Evolutionary conservation across 1,140 invertebrate species (phyloP).

Genomic region (Scaptomyza hsui): DNA sequence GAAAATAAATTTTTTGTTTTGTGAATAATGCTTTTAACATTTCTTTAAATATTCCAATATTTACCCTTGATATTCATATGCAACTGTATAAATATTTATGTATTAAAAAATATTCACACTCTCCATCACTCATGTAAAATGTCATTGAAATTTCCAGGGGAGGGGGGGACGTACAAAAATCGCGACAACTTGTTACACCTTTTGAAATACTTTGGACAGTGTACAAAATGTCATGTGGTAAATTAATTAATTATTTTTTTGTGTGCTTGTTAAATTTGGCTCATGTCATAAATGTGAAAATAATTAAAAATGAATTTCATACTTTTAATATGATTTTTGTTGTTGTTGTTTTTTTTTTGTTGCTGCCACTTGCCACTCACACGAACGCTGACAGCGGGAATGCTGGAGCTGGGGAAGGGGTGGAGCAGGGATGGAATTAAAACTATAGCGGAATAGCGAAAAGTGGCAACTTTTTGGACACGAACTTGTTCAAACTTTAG

Average conservation of each 20-base stretch:
- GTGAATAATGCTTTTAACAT: no score
- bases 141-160: no score
- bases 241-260: constrained; percentile 33
- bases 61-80: neutral
- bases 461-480: constrained; percentile 55
- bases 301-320: constrained; percentile 58
- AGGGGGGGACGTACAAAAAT: no score
- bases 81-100: neutral
- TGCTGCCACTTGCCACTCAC: constrained; percentile 38
- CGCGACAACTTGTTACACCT: neutral
- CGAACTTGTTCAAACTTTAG: constrained; percentile 60
- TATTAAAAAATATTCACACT: neutral
- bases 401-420: neutral
- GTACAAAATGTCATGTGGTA: constrained; percentile 24
- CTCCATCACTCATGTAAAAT: no score
- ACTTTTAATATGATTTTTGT: neutral
- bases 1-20: no score
- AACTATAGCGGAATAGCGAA: constrained; percentile 34
- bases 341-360: constrained; percentile 1
- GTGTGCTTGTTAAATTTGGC: constrained; percentile 13
- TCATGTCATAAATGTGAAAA: constrained; percentile 48
- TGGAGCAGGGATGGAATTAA: constrained; percentile 11
- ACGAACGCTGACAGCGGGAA: constrained; percentile 27
- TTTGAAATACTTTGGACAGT: constrained; percentile 6
- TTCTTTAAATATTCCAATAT: neutral